Percentiles rank a stretch among this genome's conserved stretches.
Evolutionary conservation across 2,888 invertebrate genomes (phyloP).

Genomic region (Automeris io): DNA sequence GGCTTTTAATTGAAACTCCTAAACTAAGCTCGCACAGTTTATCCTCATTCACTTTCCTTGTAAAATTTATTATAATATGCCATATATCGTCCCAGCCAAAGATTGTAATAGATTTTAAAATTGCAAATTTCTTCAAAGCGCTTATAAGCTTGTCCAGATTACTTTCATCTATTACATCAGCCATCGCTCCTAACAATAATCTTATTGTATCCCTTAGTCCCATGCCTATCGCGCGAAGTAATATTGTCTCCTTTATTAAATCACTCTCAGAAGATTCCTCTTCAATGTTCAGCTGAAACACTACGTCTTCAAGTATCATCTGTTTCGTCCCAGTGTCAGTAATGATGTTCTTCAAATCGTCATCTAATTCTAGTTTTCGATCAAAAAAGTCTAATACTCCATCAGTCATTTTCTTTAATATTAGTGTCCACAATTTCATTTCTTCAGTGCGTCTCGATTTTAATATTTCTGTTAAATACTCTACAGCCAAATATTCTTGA

Average conservation of each 20-base stretch:
- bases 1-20: constrained; percentile 8
- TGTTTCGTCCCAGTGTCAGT: neutral
- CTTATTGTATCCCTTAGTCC: neutral
- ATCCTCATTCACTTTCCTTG: neutral
- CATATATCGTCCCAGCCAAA: neutral
- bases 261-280: too few relatives aligned
- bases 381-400: neutral
- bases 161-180: neutral
- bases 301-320: neutral
- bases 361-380: neutral
- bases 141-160: neutral
- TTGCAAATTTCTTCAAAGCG: neutral
- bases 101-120: neutral
- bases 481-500: constrained; percentile 8
- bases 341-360: neutral
- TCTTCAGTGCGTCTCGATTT: neutral
- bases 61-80: neutral
- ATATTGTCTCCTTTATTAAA: neutral
- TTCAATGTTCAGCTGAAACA: too few relatives aligned
- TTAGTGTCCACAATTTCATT: neutral
- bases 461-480: constrained; percentile 5
- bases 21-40: neutral
- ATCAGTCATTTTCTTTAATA: neutral
- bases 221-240: neutral
- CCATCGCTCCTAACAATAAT: neutral